Evolutionary conservation across 2,888 invertebrate species (phyloP), one percentile per base, ranked within the genome.

Genomic region (Dexiosoma caninum): DNA sequence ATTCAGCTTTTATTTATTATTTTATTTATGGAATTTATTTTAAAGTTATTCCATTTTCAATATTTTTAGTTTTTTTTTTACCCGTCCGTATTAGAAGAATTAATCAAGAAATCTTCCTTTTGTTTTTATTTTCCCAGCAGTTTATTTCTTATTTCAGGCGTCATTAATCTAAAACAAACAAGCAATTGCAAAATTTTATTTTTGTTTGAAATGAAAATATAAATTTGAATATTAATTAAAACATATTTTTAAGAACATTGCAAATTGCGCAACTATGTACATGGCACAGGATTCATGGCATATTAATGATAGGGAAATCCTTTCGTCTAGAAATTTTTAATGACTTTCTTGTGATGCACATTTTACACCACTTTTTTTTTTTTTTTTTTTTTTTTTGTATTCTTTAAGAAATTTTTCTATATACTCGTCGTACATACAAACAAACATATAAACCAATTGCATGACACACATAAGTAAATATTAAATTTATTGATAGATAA

Each of bases 291-390:
- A 79, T 42, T 82, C 55, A 76, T 30, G 70, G 78, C 59, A 66
- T 71, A 72, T 72, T 76, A 82, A 82, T 78, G 64, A 82, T 60
- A 42, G 53, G 30, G 57, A 77, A 77, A 77, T 72, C 62, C 64
- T 64, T 81, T 77, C 81, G 72, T 72, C 72, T 81, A 81, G 81
- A 81, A 81, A 77, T 69, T 81, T 81, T 81, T 81, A 81, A 81
- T 81, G 81, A 81, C 51, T 81, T 76, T 76, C 71, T 60, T 72
- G 27, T 42, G 42, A 62, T 64, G 72, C 62, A 62, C n/a, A 67
- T 67, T 66, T 46, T 49, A 12, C 35, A 40, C 60, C 8, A 57
- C 12, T 19, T 62, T 9, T n/a, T n/a, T n/a, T n/a, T n/a, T n/a
- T n/a, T n/a, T n/a, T n/a, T n/a, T n/a, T n/a, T n/a, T n/a, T n/a